Evolutionary conservation across 2,797 vertebrate genomes (phyloP).

Genomic region (Coilia nasus): DNA sequence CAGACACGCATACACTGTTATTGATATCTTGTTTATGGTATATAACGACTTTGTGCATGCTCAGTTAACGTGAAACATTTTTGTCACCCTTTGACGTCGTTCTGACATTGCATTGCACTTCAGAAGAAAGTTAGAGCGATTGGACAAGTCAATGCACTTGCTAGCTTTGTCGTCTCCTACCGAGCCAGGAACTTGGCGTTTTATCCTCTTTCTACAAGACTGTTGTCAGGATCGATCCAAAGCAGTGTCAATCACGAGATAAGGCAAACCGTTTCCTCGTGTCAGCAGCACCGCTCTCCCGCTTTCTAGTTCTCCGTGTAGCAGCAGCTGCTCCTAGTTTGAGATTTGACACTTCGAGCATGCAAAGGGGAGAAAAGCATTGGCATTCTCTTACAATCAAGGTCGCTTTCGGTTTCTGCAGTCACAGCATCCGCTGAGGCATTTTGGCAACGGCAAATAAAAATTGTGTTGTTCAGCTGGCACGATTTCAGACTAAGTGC

Average conservation of each 20-base stretch:
- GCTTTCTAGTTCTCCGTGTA: conserved; percentile 33
- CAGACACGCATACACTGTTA: conserved; percentile 22
- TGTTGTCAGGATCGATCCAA: conserved; percentile 51
- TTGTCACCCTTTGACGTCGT: neutral
- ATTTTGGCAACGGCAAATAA: conserved; percentile 33
- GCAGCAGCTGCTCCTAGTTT: conserved; percentile 42
- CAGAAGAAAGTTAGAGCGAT: conserved; percentile 30
- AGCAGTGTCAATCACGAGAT: conserved; percentile 47
- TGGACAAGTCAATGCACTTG: conserved; percentile 36
- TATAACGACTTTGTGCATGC: conserved; percentile 4
- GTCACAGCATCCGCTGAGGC: conserved; percentile 15
- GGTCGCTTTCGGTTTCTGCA: conserved; percentile 29
- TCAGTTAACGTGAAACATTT: neutral
- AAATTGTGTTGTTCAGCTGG: conserved; percentile 29
- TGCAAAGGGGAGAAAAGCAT: conserved; percentile 39
- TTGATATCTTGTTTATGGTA: conserved; percentile 6
- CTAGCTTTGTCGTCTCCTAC: conserved; percentile 25
- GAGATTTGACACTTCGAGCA: conserved; percentile 55
- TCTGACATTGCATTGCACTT: conserved; percentile 22
- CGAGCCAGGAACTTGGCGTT: conserved; percentile 45
- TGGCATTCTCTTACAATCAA: conserved; percentile 39
- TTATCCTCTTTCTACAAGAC: conserved; percentile 53
- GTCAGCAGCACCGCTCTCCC: conserved; percentile 42
- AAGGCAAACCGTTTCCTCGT: conserved; percentile 44
- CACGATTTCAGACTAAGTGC: conserved; percentile 13